These are phyloP conservation scores for Tupiocoris notatus DNA, from an alignment of 2,888 invertebrate species.

Conservation along the genomic window DNA sequence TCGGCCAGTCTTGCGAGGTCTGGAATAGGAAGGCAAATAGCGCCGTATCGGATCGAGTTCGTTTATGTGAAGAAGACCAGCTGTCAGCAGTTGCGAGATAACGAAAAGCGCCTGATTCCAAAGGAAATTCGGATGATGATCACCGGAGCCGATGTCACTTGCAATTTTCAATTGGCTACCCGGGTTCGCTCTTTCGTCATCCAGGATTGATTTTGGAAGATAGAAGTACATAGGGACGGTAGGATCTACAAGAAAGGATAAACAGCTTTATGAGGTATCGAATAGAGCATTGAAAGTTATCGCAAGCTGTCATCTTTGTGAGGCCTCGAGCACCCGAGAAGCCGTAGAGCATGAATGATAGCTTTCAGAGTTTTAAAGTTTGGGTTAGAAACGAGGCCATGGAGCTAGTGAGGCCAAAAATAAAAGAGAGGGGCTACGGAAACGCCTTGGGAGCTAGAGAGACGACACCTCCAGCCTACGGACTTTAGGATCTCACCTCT, in stretches of 20 bases:
- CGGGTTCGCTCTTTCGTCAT: constrained; percentile 69
- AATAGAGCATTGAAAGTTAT: too few relatives aligned
- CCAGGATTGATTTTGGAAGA: constrained; percentile 71
- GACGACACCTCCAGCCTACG: too few relatives aligned
- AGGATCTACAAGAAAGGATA: constrained; percentile 70
- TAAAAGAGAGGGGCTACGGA: too few relatives aligned
- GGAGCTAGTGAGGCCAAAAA: too few relatives aligned
- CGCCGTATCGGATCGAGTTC: constrained; percentile 94
- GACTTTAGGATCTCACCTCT: too few relatives aligned
- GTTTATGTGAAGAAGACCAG: constrained; percentile 84
- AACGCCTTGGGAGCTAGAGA: too few relatives aligned
- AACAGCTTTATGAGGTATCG: too few relatives aligned
- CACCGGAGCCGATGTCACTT: constrained; percentile 60
- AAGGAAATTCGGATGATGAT: constrained; percentile 69
- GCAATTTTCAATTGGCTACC: constrained; percentile 66
- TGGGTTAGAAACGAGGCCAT: too few relatives aligned
- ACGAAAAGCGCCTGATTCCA: constrained; percentile 98
- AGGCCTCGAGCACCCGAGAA: too few relatives aligned
- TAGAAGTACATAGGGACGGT: constrained; percentile 94
- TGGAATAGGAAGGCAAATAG: constrained; percentile 92
- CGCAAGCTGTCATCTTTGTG: too few relatives aligned
- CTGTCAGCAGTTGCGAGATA: constrained; percentile 86
- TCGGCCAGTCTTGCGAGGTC: constrained; percentile 85
- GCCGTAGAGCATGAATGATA: too few relatives aligned
- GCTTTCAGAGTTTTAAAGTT: too few relatives aligned